Percentiles rank a stretch among this genome's conserved stretches.
Evolutionary conservation across 2,888 invertebrate species (phyloP).

Genomic region (Trichogramma evanescens): DNA sequence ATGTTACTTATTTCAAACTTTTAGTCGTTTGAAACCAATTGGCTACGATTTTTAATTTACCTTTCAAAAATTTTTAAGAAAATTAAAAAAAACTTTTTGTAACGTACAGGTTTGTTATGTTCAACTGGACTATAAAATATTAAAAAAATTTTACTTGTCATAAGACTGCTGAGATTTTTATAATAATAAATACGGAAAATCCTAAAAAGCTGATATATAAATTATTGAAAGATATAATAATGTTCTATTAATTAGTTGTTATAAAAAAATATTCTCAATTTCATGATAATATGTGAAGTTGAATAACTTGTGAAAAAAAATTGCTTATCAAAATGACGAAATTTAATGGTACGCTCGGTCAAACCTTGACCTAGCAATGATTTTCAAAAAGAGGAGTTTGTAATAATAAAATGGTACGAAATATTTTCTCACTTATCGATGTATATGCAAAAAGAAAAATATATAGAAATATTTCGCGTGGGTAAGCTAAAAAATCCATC

Average conservation of each 20-base stretch:
- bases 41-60: no score
- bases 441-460: background rate
- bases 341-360: conserved; percentile 13
- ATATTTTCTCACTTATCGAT: conserved; percentile 15
- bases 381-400: no score
- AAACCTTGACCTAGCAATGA: no score
- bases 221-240: conserved; percentile 12
- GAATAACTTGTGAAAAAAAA: conserved; percentile 14
- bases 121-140: no score
- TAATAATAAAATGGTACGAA: conserved; percentile 1
- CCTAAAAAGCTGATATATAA: conserved; percentile 6
- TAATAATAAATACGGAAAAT: background rate
- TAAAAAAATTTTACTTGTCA: conserved; percentile 12
- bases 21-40: no score
- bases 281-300: conserved; percentile 15
- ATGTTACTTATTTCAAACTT: no score
- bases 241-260: conserved; percentile 6
- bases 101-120: no score
- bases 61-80: no score
- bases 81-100: no score
- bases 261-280: conserved; percentile 17
- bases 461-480: conserved; percentile 1
- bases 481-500: conserved; percentile 20
- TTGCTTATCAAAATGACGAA: conserved; percentile 15
- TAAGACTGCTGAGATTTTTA: conserved; percentile 23